phyloP scores from a whole-genome alignment of 2,797 vertebrate species.

The Oreonectes daqikongensis region DNA sequence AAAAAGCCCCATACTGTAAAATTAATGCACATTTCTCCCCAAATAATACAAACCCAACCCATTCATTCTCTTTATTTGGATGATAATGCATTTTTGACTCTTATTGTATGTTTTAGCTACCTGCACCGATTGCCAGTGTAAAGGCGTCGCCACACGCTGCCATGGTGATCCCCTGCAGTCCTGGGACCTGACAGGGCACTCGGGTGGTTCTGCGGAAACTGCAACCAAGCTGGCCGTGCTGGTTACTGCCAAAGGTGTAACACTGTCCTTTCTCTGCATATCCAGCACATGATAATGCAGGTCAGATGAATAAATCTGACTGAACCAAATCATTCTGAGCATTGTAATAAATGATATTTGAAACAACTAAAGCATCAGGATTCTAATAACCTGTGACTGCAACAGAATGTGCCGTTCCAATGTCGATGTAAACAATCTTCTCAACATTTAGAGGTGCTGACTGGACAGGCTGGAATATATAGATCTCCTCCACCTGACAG shows the following conservation, averaged over 20 bases:
- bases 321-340: neutral
- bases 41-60: too few species aligned
- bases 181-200: constrained; percentile 84
- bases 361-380: neutral
- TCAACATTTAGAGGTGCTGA: constrained; percentile 85
- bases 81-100: neutral
- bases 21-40: too few species aligned
- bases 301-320: neutral
- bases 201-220: constrained; percentile 82
- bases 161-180: constrained; percentile 81
- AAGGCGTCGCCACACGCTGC: constrained; percentile 96
- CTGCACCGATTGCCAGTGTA: constrained; percentile 90
- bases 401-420: constrained; percentile 93
- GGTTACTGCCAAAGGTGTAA: constrained; percentile 98
- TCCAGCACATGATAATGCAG: neutral
- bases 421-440: constrained; percentile 84
- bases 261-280: constrained; percentile 86
- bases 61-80: neutral
- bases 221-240: constrained; percentile 93
- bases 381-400: constrained; percentile 89
- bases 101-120: constrained; percentile 10
- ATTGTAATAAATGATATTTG: neutral
- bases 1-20: too few species aligned
- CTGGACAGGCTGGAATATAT: constrained; percentile 76
- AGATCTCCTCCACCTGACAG: constrained; percentile 88